Percentiles rank a stretch among this genome's conserved stretches.
phyloP scores from a whole-genome alignment of 2,797 vertebrate genomes.

The Etheostoma perlongum region DNA sequence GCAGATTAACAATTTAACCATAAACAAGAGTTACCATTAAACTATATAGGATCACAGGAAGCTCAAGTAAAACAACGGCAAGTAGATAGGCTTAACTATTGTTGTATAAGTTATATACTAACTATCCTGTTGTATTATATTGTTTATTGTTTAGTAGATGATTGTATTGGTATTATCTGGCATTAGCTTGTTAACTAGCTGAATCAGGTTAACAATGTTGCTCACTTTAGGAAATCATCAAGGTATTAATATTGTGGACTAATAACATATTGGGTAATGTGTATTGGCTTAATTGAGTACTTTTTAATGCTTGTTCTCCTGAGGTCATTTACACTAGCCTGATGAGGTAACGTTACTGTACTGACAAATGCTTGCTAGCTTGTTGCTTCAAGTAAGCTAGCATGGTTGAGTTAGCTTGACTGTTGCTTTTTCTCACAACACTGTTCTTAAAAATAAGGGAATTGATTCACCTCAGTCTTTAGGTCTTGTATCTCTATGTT shows the following conservation, averaged over 20 bases:
- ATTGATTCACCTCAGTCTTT: not conserved
- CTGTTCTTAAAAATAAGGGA: not conserved
- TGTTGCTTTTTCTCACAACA: not conserved
- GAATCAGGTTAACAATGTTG: not conserved
- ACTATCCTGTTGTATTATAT: not conserved
- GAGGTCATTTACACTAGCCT: not conserved
- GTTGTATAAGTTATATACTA: not conserved
- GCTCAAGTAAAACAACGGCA: not conserved
- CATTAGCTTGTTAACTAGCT: constrained; percentile 3
- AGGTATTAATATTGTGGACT: not conserved
- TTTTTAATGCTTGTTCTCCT: not conserved
- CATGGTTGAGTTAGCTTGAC: not conserved
- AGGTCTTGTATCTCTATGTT: not conserved
- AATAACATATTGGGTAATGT: not conserved
- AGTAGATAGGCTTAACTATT: not conserved
- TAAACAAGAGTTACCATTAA: not conserved
- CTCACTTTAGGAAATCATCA: not conserved
- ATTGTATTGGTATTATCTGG: not conserved
- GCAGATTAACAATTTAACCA: not conserved
- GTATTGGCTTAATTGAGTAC: not conserved
- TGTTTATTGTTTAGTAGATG: not conserved
- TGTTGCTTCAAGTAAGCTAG: not conserved
- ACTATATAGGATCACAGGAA: not conserved
- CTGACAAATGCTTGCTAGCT: not conserved
- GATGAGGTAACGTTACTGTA: not conserved